Conservation (phyloP, 2,797 vertebrate species). For the Syndactyla subalaris region DNA sequence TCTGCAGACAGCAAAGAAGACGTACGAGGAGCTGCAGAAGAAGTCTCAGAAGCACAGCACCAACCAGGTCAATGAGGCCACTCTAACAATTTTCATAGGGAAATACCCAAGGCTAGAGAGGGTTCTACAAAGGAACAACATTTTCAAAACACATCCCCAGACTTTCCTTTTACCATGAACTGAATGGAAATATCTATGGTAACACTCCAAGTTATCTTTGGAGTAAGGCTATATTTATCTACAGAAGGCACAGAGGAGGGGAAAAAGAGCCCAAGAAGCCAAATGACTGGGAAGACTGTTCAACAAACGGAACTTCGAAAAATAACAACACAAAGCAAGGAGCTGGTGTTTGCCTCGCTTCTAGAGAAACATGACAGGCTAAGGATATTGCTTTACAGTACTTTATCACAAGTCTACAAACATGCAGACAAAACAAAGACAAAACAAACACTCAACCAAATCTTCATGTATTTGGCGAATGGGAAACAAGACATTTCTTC, state of each 20-base stretch:
- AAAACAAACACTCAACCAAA: background rate
- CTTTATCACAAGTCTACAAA: background rate
- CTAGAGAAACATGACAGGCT: background rate
- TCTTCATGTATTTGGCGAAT: background rate
- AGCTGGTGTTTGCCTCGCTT: background rate
- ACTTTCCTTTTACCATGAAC: conserved; percentile 7
- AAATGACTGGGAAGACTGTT: background rate
- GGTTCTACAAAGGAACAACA: background rate
- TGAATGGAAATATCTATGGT: background rate
- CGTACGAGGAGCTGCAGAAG: background rate
- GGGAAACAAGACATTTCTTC: background rate
- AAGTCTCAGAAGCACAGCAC: background rate
- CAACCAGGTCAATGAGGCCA: background rate
- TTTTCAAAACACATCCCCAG: background rate
- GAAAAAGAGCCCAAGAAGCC: background rate
- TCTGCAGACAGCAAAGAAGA: background rate
- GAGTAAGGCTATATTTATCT: conserved; percentile 15
- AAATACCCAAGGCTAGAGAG: background rate
- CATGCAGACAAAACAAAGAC: no score
- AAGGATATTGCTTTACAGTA: background rate
- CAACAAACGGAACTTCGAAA: background rate
- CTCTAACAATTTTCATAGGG: background rate
- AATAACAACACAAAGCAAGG: background rate
- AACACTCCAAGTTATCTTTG: conserved; percentile 9
- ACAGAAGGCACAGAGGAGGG: background rate